phyloP scores from a whole-genome alignment of 2,888 invertebrate genomes.

The Rosalia funebris region DNA sequence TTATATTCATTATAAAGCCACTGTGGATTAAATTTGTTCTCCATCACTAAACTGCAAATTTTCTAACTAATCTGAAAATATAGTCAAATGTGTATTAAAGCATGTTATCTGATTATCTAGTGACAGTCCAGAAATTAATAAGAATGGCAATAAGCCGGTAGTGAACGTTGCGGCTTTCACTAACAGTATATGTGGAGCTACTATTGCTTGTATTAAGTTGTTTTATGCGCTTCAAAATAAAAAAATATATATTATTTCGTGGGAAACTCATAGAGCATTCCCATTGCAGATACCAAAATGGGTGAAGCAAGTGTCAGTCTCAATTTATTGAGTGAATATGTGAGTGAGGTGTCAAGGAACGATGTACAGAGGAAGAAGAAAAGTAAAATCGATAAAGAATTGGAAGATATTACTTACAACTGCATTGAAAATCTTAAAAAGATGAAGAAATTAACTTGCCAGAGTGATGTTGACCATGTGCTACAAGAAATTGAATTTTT shows the following conservation, averaged over 20 bases:
- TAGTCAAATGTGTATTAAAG: no score
- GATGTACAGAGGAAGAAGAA: conserved; percentile 33
- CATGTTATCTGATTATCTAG: no score
- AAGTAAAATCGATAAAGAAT: conserved; percentile 25
- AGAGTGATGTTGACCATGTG: conserved; percentile 57
- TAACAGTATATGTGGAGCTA: no score
- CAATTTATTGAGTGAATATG: conserved; percentile 34
- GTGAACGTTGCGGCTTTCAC: no score
- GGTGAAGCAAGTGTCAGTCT: conserved; percentile 27
- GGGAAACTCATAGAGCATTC: conserved; percentile 64
- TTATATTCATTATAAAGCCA: no score
- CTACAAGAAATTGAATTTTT: conserved; percentile 55
- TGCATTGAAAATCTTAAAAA: conserved; percentile 39
- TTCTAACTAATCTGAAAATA: no score
- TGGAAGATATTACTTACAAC: conserved; percentile 34
- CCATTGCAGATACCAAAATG: conserved; percentile 54
- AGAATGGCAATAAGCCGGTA: no score
- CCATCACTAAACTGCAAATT: no score
- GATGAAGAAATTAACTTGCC: conserved; percentile 57
- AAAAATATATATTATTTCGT: neutral
- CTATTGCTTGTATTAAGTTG: no score
- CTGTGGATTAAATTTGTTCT: no score
- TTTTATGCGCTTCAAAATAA: no score
- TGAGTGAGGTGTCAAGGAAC: conserved; percentile 57
- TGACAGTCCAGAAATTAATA: no score